Percentiles rank a stretch among this genome's conserved stretches.
Conservation (phyloP, 2,888 invertebrate genomes). For the Chrysina gloriosa region DNA sequence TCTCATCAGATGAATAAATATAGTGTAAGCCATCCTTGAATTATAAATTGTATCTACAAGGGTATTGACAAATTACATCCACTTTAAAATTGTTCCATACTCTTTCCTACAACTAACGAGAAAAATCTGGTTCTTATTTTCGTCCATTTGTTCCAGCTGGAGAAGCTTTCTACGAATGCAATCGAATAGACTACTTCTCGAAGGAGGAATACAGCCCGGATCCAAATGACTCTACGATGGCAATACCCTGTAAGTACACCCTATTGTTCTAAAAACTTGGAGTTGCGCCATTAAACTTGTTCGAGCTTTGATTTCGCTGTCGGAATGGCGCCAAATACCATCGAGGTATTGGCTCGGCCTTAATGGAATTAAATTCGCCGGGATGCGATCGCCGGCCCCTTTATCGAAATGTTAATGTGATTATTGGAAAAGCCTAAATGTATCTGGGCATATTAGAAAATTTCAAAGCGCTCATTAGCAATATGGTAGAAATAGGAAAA, state of each 20-base stretch:
- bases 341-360: neutral
- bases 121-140: neutral
- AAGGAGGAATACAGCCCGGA: constrained; percentile 88
- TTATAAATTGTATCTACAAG: too few species aligned
- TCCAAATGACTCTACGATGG: constrained; percentile 90
- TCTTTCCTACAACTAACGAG: neutral
- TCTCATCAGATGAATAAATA: too few species aligned
- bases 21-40: too few species aligned
- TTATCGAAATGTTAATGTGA: neutral
- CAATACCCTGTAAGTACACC: constrained; percentile 87
- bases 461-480: too few species aligned
- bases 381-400: neutral
- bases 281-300: neutral
- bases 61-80: too few species aligned
- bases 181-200: constrained; percentile 89
- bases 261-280: constrained; percentile 20
- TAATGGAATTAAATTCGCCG: constrained; percentile 27
- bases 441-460: too few species aligned
- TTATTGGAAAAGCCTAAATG: neutral
- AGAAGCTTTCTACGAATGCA: constrained; percentile 77
- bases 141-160: constrained; percentile 71
- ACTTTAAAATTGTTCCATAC: too few species aligned
- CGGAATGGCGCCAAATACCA: neutral
- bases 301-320: constrained; percentile 11
- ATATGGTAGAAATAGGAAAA: neutral